Base-by-base conservation (phyloP, 2,113 vertebrate genomes). In the Tragelaphus buxtoni region DNA sequence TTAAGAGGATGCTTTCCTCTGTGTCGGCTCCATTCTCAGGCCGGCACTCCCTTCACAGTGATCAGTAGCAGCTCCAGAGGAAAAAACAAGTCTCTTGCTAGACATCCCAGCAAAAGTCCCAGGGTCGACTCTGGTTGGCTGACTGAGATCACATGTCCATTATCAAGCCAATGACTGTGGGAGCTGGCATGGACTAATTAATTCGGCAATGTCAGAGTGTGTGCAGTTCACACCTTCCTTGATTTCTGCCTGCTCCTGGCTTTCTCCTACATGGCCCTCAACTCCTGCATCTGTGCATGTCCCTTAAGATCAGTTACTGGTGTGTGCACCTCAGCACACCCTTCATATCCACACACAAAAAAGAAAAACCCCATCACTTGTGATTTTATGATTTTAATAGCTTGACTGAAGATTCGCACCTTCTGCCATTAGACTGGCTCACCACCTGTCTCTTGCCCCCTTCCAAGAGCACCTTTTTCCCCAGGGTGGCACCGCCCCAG, bases 71-170 rank as follows among this genome's bases (percentile, higher is more conserved):
- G 56, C 83, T 45, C 9, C 47, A 51, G 47, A 80, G n/a, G 53
- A 20, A 47, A 47, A 12, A 28, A 12, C 85, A 32, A 53, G 7
- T 24, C 47, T 84, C 56, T 84, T 90, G 61, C 30, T 49, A 60
- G 42, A 32, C 5, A 30, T 65, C 45, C 53, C 32, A 30, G 18
- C 11, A 12, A n/a, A 90, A 45, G 45, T 88, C 49, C 53, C 63
- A 93, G 60, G 24, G 60, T 56, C 60, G n/a, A n/a, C 5, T 76
- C 53, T 88, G 49, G 84, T 18, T 96, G 95, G 77, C 55, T 63
- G 61, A 72, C 4, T 58, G 39, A 30, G 53, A 9, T 39, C 94
- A 89, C 0, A 2, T 79, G 32, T 65, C 63, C 49, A 82, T 49
- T 39, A n/a, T 42, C 12, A 77, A 61, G 58, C 35, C 82, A 92